phyloP scores from a whole-genome alignment of 2,888 invertebrate species.

The Sphaerophoria rueppellii region DNA sequence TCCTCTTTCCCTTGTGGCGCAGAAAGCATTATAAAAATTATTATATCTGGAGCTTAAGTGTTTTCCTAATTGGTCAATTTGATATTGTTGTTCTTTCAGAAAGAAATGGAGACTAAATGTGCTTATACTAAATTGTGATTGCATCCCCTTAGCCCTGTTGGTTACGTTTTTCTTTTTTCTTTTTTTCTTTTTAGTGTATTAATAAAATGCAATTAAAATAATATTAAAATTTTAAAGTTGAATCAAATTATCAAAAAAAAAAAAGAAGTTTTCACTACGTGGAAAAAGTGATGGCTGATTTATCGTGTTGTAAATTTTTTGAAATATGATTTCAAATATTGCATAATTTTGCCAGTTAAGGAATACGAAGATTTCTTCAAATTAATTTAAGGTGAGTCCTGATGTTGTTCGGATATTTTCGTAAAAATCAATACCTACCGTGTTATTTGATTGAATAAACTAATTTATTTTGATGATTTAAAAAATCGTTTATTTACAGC shows the following conservation, averaged over 20 bases:
- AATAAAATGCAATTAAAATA: neutral
- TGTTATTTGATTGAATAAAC: neutral
- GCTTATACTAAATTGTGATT: no score
- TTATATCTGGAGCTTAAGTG: neutral
- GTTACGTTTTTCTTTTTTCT: no score
- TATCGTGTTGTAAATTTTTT: neutral
- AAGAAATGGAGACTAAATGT: neutral
- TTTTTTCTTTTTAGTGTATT: no score
- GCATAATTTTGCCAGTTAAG: conserved; percentile 23
- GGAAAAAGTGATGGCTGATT: neutral
- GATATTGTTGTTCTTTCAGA: neutral
- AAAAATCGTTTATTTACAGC: no score
- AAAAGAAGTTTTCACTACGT: neutral
- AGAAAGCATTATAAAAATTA: conserved; percentile 20
- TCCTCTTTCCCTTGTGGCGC: conserved; percentile 8
- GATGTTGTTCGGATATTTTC: neutral
- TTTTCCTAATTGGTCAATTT: conserved; percentile 16
- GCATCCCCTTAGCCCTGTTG: no score
- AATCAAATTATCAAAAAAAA: neutral
- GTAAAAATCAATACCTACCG: neutral
- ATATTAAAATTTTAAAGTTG: neutral
- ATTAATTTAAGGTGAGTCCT: conserved; percentile 31
- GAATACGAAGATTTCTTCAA: conserved; percentile 42
- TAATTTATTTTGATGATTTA: no score
- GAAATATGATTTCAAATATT: conserved; percentile 1